Base-by-base conservation (phyloP, 2,888 invertebrate genomes). In the Yponomeuta malinellus region DNA sequence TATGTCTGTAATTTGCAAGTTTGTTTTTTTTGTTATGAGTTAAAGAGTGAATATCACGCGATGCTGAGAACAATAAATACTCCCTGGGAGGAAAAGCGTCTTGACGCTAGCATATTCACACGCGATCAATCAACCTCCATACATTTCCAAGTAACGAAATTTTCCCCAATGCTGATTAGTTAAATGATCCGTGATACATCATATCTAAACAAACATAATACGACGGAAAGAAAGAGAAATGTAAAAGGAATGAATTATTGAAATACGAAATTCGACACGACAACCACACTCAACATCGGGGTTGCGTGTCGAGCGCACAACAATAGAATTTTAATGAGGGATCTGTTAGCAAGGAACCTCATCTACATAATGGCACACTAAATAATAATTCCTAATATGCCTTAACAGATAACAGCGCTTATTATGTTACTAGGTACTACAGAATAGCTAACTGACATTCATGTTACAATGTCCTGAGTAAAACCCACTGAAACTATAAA, bases 241-340 rank as follows among this genome's bases (percentile, higher is more conserved):
- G 52, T 12, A 12, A 71, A 48, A 65, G 43, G 70, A 70, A 73
- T 71, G 70, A 64, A 74, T 71, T 69, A 72, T 69, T 59, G 75
- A 74, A 71, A 76, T 68, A 76, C 74, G 77, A 76, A 83, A 85
- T 84, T 82, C 75, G 77, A 83, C 78, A 82, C 80, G 77, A 81
- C 78, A 82, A 80, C 78, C 76, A 80, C 78, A 85, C 83, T 87
- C 86, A 83, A 83, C 81, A 82, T 29, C 64, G 74, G 79, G 74
- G 78, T 78, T 80, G 81, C 83, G 83, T 81, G 83, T 80, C 79
- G 81, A 79, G 76, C 78, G 78, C 80, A 78, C 79, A 79, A 87
- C 88, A 89, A 89, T 84, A 83, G 89, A 88, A 90, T 90, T 87
- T 87, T 87, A 90, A 90, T 89, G 87, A 87, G 85, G 75, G 77